Conservation (phyloP, 2,113 vertebrate genomes). For the Barbus barbus region DNA sequence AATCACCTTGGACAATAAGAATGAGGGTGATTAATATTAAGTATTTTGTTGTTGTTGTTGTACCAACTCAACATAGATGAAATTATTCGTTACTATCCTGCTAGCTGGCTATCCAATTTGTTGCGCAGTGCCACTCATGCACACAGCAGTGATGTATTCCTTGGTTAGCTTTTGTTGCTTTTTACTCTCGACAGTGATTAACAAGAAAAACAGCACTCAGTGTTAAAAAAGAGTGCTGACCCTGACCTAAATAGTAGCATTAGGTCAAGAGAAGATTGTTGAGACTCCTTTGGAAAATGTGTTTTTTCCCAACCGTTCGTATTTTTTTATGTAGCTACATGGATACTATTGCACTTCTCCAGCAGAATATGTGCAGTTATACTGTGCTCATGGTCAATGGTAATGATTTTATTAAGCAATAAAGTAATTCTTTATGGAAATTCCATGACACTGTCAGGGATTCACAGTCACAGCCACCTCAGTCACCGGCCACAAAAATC, state of each 20-base stretch:
- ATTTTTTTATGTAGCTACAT: neutral
- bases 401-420: no score
- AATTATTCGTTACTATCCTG: neutral
- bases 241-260: neutral
- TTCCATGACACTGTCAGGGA: no score
- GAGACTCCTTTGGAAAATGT: neutral
- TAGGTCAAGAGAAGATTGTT: neutral
- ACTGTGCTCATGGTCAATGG: no score
- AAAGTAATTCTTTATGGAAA: no score
- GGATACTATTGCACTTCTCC: no score
- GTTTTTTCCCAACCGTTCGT: no score
- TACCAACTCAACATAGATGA: neutral
- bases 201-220: neutral
- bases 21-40: no score
- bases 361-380: no score
- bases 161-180: neutral
- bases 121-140: neutral
- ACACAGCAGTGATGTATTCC: neutral
- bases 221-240: neutral
- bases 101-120: neutral
- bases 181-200: neutral
- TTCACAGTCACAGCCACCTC: no score
- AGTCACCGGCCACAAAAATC: no score
- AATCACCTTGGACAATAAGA: no score
- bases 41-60: neutral